A percentile compares a stretch with the other conserved stretches of the same genome.
These are phyloP conservation scores for Gnathonemus longibarbis DNA, from an alignment of 2,113 vertebrate genomes.

Conservation along the genomic window DNA sequence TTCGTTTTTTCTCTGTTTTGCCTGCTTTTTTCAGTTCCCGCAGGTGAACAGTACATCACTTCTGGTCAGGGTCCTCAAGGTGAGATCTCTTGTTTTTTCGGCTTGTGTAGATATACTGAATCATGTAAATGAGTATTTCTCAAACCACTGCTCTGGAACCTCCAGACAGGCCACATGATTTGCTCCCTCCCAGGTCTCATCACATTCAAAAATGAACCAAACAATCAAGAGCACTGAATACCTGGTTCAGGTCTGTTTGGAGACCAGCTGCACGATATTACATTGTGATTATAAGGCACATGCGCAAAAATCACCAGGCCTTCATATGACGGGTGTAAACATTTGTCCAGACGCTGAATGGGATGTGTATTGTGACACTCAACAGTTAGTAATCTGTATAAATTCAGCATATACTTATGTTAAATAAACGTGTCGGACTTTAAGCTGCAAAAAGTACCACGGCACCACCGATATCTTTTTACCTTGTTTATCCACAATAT, in stretches of 20 bases:
- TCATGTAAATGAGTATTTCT: background rate
- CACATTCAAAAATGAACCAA: background rate
- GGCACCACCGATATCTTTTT: background rate
- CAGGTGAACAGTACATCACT: slow-evolving; percentile 66
- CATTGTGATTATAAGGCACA: background rate
- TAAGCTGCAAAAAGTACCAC: background rate
- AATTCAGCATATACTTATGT: background rate
- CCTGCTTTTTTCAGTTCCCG: slow-evolving; percentile 64
- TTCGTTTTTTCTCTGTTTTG: slow-evolving; percentile 57
- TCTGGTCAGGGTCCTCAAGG: slow-evolving; percentile 73
- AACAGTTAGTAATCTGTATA: background rate
- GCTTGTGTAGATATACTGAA: background rate
- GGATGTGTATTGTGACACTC: background rate
- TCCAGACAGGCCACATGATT: background rate
- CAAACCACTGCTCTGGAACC: background rate
- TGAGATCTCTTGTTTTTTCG: slow-evolving; percentile 29
- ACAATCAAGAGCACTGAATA: background rate
- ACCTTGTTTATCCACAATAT: background rate
- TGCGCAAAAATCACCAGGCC: background rate
- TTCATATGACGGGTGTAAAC: background rate
- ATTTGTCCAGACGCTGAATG: background rate
- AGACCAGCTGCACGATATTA: background rate
- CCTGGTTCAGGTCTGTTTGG: background rate
- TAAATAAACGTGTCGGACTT: background rate
- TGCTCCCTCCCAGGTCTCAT: background rate